phyloP scores from a whole-genome alignment of 2,888 invertebrate species.

The Mythimna loreyi region DNA sequence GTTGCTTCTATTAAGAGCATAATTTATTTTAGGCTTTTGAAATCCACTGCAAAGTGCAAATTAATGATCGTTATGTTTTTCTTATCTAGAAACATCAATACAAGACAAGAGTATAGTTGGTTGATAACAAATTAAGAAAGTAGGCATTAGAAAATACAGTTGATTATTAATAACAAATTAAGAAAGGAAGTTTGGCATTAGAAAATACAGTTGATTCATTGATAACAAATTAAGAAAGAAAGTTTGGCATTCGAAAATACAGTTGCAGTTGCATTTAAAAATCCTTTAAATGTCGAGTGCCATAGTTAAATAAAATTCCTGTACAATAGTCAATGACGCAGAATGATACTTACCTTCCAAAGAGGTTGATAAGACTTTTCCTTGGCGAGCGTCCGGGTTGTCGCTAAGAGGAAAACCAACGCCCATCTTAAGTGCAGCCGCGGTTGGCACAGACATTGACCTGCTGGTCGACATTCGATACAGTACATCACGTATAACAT shows the following conservation, averaged over 20 bases:
- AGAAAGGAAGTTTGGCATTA: too few relatives aligned
- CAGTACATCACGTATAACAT: slow-evolving; percentile 70
- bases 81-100: too few relatives aligned
- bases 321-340: slow-evolving; percentile 27
- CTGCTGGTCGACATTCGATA: slow-evolving; percentile 86
- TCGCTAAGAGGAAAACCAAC: slow-evolving; percentile 95
- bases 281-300: not conserved
- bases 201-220: too few relatives aligned
- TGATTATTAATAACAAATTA: too few relatives aligned
- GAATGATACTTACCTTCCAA: slow-evolving; percentile 86
- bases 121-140: not conserved
- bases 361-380: slow-evolving; percentile 92
- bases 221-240: not conserved
- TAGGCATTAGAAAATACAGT: not conserved
- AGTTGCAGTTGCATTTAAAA: not conserved
- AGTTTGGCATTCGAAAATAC: not conserved
- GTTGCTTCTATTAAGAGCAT: not conserved
- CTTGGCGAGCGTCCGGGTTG: slow-evolving; percentile 93
- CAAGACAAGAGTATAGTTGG: too few relatives aligned
- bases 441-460: slow-evolving; percentile 95
- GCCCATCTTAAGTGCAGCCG: slow-evolving; percentile 96
- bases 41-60: not conserved
- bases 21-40: not conserved
- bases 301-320: slow-evolving; percentile 26
- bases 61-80: not conserved